Percentiles rank a stretch among this genome's conserved stretches.
phyloP scores from a whole-genome alignment of 2,797 vertebrate genomes.

The Hozukius guyotensis region DNA sequence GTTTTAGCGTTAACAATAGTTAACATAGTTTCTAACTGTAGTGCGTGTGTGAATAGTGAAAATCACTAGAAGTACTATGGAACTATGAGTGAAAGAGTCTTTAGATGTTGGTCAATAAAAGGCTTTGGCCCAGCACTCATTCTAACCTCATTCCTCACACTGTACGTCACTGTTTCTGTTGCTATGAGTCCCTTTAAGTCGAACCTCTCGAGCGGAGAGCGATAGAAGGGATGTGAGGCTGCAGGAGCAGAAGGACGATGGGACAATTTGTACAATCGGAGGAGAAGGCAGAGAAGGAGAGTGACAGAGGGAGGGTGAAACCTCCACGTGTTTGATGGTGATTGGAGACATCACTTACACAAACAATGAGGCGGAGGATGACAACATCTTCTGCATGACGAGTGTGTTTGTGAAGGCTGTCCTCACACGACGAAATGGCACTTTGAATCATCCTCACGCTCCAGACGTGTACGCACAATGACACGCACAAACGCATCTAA shows the following conservation, averaged over 20 bases:
- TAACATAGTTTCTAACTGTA: no score
- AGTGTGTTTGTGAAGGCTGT: slow-evolving; percentile 92
- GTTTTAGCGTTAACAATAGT: no score
- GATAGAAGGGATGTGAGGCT: slow-evolving; percentile 38
- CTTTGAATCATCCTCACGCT: slow-evolving; percentile 92
- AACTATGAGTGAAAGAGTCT: background rate
- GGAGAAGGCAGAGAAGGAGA: slow-evolving; percentile 57
- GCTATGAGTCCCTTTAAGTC: slow-evolving; percentile 28
- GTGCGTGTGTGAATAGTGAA: no score
- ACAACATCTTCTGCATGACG: slow-evolving; percentile 87
- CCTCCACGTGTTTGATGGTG: slow-evolving; percentile 74
- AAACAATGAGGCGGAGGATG: slow-evolving; percentile 76
- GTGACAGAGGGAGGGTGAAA: slow-evolving; percentile 70
- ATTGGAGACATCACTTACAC: slow-evolving; percentile 79
- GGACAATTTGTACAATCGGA: slow-evolving; percentile 74
- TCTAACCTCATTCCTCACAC: background rate
- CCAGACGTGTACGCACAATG: slow-evolving; percentile 61
- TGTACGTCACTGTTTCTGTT: background rate
- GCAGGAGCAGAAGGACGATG: slow-evolving; percentile 68
- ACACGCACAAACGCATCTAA: slow-evolving; percentile 55
- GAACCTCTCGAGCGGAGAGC: slow-evolving; percentile 41
- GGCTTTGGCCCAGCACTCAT: background rate
- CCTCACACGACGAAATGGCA: slow-evolving; percentile 89
- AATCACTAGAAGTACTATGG: no score
- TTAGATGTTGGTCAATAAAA: background rate